phyloP scores from a whole-genome alignment of 1,140 invertebrate genomes.

The Hycleus phaleratus region DNA sequence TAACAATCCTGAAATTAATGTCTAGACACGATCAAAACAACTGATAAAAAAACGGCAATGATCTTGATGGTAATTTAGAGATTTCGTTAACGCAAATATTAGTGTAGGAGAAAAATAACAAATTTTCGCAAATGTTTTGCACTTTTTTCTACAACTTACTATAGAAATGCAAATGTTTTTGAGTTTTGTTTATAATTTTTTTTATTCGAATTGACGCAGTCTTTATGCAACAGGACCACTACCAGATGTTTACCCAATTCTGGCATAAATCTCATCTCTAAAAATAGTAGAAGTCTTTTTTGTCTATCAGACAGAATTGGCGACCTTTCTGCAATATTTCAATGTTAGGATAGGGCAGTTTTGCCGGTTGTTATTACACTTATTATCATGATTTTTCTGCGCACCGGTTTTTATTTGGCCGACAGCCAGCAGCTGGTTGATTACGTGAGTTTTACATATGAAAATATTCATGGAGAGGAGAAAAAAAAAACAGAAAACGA shows the following conservation, averaged over 20 bases:
- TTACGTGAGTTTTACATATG: too few relatives aligned
- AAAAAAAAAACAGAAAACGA: too few relatives aligned
- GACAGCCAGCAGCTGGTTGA: slow-evolving; percentile 15
- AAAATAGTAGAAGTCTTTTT: too few relatives aligned
- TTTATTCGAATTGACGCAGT: too few relatives aligned
- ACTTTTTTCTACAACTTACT: too few relatives aligned
- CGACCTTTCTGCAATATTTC: slow-evolving; percentile 17
- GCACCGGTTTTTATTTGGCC: slow-evolving; percentile 15
- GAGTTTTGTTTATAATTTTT: too few relatives aligned
- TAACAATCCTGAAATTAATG: too few relatives aligned
- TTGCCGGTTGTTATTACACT: slow-evolving; percentile 13
- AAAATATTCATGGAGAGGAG: too few relatives aligned
- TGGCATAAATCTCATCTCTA: too few relatives aligned
- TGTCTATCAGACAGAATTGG: background rate
- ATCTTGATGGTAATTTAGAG: background rate
- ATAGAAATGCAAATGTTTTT: too few relatives aligned
- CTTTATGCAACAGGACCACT: too few relatives aligned
- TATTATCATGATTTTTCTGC: background rate
- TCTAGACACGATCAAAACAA: background rate
- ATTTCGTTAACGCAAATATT: background rate
- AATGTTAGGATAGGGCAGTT: slow-evolving; percentile 29
- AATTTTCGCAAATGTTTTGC: background rate
- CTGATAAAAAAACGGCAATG: slow-evolving; percentile 5
- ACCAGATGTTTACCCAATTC: too few relatives aligned
- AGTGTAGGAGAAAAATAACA: background rate